phyloP scores from a whole-genome alignment of 2,797 vertebrate species.

The Helostoma temminkii region DNA sequence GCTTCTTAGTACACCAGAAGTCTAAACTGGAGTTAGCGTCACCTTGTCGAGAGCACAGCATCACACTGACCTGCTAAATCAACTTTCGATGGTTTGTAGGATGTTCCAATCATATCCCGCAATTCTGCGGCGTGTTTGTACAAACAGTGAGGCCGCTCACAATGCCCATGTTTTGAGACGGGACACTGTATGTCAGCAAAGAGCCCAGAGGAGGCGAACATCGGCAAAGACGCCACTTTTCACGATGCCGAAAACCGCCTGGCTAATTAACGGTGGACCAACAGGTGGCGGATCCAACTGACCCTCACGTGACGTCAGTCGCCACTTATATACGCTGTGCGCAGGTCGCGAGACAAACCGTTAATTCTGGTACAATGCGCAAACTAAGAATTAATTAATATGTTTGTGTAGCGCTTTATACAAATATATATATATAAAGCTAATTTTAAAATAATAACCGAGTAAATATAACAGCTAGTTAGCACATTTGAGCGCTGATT shows the following conservation, averaged over 20 bases:
- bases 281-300: conserved; percentile 11
- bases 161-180: conserved; percentile 57
- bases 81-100: conserved; percentile 20
- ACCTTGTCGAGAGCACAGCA: not conserved
- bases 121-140: conserved; percentile 75
- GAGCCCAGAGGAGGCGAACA: conserved; percentile 83
- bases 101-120: conserved; percentile 4
- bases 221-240: conserved; percentile 36
- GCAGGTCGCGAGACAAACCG: not conserved
- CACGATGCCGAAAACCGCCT: too few species aligned
- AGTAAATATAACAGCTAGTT: not conserved
- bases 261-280: fast-evolving
- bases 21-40: too few species aligned
- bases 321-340: conserved; percentile 36
- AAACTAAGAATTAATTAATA: too few species aligned
- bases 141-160: conserved; percentile 82
- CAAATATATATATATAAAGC: not conserved
- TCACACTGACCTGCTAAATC: conserved; percentile 58
- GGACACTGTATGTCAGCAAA: conserved; percentile 77
- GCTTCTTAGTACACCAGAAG: too few species aligned
- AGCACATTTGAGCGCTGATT: too few species aligned
- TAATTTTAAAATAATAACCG: not conserved
- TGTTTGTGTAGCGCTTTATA: too few species aligned
- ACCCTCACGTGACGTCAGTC: not conserved
- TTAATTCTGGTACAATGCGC: not conserved